These are phyloP conservation scores for Amphiura filiformis DNA, from an alignment of 35 echinoderm and acorn worm species.

Conservation along the genomic window DNA sequence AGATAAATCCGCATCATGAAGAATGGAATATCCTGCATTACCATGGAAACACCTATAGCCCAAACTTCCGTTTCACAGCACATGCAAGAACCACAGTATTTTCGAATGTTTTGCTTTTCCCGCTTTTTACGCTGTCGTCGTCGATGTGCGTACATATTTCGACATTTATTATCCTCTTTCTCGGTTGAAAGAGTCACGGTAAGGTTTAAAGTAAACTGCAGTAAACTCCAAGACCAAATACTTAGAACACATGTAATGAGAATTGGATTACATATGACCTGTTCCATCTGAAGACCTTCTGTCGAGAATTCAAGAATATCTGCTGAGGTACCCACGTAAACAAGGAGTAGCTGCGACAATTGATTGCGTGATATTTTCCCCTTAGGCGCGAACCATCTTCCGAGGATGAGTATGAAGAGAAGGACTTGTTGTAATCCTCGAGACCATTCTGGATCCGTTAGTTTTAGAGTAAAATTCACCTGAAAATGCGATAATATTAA, in stretches of 20 bases:
- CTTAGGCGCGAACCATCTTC: slow-evolving; percentile 63
- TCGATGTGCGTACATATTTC: too few relatives aligned
- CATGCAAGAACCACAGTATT: slow-evolving; percentile 12
- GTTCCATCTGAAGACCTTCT: slow-evolving; percentile 35
- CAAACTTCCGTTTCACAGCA: slow-evolving; percentile 63
- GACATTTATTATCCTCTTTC: too few relatives aligned
- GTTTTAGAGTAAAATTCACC: too few relatives aligned
- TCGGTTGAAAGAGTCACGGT: not conserved
- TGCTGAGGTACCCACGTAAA: slow-evolving; percentile 64
- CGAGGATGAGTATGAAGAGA: slow-evolving; percentile 56
- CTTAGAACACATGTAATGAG: slow-evolving; percentile 38
- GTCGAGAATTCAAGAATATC: slow-evolving; percentile 57
- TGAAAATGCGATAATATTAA: too few relatives aligned
- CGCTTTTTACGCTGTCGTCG: not conserved
- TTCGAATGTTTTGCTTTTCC: slow-evolving; percentile 29
- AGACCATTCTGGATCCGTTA: slow-evolving; percentile 22
- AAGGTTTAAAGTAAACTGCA: slow-evolving; percentile 55
- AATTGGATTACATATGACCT: slow-evolving; percentile 30
- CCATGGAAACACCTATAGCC: slow-evolving; percentile 59
- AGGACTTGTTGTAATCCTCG: slow-evolving; percentile 48
- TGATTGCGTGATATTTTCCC: slow-evolving; percentile 63
- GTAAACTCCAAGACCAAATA: slow-evolving; percentile 62
- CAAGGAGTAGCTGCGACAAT: slow-evolving; percentile 65
- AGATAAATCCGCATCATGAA: slow-evolving; percentile 51
- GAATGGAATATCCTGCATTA: slow-evolving; percentile 74